A percentile compares a stretch with the other conserved stretches of the same genome.
Evolutionary conservation across 1,140 invertebrate genomes (phyloP).

Genomic region (Penaeus indicus): DNA sequence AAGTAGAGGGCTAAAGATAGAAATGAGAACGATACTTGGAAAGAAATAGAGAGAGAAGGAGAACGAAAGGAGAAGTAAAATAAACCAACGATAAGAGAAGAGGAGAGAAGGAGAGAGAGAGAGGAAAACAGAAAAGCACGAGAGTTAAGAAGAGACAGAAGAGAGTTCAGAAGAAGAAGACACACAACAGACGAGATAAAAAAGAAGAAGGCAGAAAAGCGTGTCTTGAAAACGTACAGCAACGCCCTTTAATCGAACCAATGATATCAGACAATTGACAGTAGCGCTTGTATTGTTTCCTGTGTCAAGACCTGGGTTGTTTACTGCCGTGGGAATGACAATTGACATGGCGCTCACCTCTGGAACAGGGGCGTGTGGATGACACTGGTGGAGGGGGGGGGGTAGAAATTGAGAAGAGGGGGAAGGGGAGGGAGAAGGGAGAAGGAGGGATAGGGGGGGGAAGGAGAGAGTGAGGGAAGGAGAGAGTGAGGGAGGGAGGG

Average conservation of each 20-base stretch:
- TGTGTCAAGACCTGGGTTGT: too few species aligned
- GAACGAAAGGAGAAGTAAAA: too few species aligned
- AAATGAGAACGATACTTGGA: background rate
- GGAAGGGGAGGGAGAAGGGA: background rate
- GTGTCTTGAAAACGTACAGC: background rate
- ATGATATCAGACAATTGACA: too few species aligned
- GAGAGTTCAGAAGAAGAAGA: background rate
- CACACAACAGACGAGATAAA: background rate
- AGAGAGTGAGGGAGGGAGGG: too few species aligned
- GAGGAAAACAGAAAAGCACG: background rate
- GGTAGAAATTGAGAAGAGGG: too few species aligned
- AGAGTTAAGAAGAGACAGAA: background rate
- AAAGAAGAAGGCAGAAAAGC: background rate
- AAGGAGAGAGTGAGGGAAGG: background rate
- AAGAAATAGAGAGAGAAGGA: background rate
- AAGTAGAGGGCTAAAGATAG: background rate
- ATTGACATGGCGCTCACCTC: background rate
- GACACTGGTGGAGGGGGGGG: background rate
- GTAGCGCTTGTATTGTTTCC: too few species aligned
- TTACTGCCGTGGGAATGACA: background rate
- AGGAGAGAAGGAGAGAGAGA: slow-evolving; percentile 8
- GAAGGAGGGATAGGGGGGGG: background rate
- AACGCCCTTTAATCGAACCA: too few species aligned
- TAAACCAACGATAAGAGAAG: background rate
- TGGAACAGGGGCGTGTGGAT: background rate